phyloP scores from a whole-genome alignment of 1,140 invertebrate genomes.

The Apis dorsata region DNA sequence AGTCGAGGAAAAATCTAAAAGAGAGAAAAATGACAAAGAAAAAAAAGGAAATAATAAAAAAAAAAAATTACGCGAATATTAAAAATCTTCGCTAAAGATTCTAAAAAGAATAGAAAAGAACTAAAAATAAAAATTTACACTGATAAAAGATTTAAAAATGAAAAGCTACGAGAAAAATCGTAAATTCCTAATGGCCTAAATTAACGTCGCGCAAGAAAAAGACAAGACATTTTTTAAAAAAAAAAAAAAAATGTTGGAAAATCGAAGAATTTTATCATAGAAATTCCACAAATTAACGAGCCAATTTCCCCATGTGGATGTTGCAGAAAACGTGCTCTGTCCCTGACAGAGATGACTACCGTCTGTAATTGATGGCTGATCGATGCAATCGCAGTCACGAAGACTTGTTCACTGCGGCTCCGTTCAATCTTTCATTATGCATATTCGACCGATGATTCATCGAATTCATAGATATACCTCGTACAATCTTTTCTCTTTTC shows the following conservation, averaged over 20 bases:
- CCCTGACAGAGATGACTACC: conserved; percentile 12
- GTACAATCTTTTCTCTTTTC: too few relatives aligned
- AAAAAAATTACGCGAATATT: too few relatives aligned
- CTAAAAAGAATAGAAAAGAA: too few relatives aligned
- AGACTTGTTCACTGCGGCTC: conserved; percentile 3
- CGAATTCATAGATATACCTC: neutral
- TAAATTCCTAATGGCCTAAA: neutral
- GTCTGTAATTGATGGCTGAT: conserved; percentile 36
- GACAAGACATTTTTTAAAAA: neutral
- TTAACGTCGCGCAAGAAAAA: neutral
- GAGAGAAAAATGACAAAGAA: neutral
- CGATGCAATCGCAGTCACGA: conserved; percentile 35
- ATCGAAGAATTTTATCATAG: neutral
- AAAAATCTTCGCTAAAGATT: too few relatives aligned
- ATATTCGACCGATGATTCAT: neutral
- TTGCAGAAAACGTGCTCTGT: conserved; percentile 19
- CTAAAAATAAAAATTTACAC: too few relatives aligned
- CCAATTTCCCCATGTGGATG: neutral
- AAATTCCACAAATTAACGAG: conserved; percentile 18
- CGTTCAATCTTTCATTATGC: conserved; percentile 11
- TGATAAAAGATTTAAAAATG: too few relatives aligned
- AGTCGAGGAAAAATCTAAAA: neutral
- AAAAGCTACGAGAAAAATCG: too few relatives aligned
- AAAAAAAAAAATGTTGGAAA: neutral
- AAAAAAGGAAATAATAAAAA: neutral